Evolutionary conservation across 2,888 invertebrate species (phyloP).

Genomic region (Drosophila ustulata): DNA sequence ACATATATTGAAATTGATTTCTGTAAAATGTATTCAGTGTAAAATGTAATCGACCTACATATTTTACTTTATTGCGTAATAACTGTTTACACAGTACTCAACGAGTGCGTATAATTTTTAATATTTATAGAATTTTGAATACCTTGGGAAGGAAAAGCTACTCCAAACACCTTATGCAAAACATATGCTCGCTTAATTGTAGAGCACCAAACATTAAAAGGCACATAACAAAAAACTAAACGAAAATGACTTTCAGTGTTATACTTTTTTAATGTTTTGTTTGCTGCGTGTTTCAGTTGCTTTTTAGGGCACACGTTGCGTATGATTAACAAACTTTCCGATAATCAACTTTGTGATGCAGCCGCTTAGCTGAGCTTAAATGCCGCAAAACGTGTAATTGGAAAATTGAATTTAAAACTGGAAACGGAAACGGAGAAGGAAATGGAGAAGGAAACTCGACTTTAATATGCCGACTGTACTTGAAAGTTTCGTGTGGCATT

Average conservation of each 20-base stretch:
- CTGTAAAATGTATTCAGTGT: not conserved
- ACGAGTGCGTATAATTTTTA: not conserved
- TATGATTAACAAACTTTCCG: conserved; percentile 67
- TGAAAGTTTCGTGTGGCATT: conserved; percentile 51
- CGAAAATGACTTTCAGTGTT: conserved; percentile 36
- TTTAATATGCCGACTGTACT: conserved; percentile 67
- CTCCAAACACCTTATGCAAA: not conserved
- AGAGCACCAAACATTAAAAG: conserved; percentile 5
- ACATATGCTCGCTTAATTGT: conserved; percentile 8
- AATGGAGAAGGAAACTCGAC: conserved; percentile 27
- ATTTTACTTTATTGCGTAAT: not conserved
- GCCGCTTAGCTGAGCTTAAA: conserved; percentile 40
- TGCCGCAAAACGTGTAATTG: conserved; percentile 58
- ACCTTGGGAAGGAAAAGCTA: not conserved
- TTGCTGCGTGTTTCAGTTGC: conserved; percentile 14
- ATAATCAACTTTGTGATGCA: conserved; percentile 22
- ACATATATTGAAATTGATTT: too few relatives aligned
- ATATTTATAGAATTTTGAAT: not conserved
- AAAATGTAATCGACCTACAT: not conserved
- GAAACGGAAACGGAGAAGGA: conserved; percentile 15
- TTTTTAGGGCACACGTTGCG: conserved; percentile 41
- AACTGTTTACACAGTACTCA: not conserved
- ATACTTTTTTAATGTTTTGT: conserved; percentile 16
- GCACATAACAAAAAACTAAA: conserved; percentile 14
- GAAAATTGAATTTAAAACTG: conserved; percentile 42